Evolutionary conservation across 2,113 vertebrate species (phyloP).

Genomic region (Nymphicus hollandicus): DNA sequence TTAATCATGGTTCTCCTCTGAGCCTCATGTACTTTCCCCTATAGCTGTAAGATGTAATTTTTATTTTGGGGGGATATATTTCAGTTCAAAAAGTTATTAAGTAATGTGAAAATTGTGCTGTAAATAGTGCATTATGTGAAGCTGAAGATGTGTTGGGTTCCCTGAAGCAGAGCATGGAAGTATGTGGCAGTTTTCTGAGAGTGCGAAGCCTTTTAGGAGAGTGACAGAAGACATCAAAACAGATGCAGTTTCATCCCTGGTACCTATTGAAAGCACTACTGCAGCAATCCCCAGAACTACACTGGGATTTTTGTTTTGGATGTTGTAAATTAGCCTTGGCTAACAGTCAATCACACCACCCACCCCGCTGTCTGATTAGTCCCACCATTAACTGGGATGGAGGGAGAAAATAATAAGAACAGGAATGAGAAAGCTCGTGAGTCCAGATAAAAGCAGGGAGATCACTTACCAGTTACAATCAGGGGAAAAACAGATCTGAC

Average conservation of each 20-base stretch:
- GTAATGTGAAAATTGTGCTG: not conserved
- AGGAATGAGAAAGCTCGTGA: not conserved
- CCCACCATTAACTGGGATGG: not conserved
- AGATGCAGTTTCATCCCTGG: not conserved
- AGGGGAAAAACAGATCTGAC: not conserved
- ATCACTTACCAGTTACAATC: not conserved
- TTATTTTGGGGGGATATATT: not conserved
- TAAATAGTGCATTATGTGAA: not conserved
- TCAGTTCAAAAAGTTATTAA: not conserved
- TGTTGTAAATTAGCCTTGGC: not conserved
- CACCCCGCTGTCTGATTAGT: not conserved
- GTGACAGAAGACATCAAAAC: not conserved
- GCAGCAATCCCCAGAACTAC: not conserved
- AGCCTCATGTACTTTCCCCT: not conserved
- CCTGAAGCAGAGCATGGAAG: not conserved
- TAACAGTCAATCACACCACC: not conserved
- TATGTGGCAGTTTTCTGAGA: not conserved
- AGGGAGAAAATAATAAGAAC: not conserved
- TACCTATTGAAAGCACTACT: not conserved
- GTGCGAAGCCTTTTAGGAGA: not conserved
- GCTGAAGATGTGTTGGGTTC: not conserved
- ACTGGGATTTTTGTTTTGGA: not conserved
- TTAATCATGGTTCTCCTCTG: not conserved
- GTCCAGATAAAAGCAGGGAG: not conserved
- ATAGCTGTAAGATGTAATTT: not conserved